phyloP scores from a whole-genome alignment of 2,888 invertebrate species.

The Gasteruption jaculator region DNA sequence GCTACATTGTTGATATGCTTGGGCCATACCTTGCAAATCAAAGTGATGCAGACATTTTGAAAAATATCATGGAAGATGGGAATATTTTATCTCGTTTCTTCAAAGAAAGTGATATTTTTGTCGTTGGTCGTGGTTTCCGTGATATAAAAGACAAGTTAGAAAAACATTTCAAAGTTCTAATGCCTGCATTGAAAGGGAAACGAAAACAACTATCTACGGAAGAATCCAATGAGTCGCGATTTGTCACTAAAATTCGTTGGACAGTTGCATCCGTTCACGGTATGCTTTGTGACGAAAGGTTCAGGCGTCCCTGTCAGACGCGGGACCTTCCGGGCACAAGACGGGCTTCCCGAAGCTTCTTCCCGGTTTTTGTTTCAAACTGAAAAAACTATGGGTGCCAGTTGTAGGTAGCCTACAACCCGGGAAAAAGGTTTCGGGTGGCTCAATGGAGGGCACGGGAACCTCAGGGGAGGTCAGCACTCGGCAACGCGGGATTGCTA shows the following conservation, averaged over 20 bases:
- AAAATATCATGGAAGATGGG: conserved; percentile 18
- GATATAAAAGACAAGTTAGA: conserved; percentile 22
- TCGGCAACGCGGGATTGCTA: no score
- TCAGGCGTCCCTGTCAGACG: no score
- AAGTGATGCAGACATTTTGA: conserved; percentile 29
- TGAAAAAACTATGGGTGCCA: no score
- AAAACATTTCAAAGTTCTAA: conserved; percentile 23
- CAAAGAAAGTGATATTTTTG: conserved; percentile 21
- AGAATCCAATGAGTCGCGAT: conserved; percentile 24
- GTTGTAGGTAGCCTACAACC: no score
- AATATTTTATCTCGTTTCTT: conserved; percentile 20
- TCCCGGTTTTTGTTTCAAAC: no score
- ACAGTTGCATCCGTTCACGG: no score
- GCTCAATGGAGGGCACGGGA: no score
- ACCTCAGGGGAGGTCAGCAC: no score
- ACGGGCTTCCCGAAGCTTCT: no score
- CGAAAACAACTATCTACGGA: conserved; percentile 21
- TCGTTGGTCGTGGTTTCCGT: conserved; percentile 31
- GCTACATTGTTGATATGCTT: conserved; percentile 24
- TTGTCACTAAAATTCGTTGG: conserved; percentile 26
- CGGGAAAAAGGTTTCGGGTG: no score
- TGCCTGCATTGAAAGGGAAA: conserved; percentile 30
- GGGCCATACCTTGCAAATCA: conserved; percentile 23
- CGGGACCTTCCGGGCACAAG: no score
- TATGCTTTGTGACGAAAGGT: no score